Base-by-base conservation (phyloP, 2,888 invertebrate genomes). In the Alcis repandata region DNA sequence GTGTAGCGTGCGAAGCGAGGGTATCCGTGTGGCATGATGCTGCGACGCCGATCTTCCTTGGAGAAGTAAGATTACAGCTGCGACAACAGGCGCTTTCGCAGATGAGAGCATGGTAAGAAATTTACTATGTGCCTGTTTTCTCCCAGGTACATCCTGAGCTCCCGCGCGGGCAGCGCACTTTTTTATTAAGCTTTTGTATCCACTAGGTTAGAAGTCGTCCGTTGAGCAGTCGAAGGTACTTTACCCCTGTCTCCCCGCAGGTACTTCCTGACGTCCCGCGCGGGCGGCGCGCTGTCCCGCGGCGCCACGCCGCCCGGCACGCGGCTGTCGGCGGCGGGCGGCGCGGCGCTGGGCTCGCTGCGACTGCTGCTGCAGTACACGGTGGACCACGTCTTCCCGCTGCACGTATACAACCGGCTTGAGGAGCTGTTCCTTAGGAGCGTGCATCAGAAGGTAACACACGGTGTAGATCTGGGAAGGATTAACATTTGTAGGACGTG, bases 1-100 rank as follows among this genome's bases (percentile, higher is more conserved):
- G 96, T 65, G 97, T 97, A 88, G 96, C 97, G 76, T 96, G 95
- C 82, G 97, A 97, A 88, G 95, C 97, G 78, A 95, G 96, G 73
- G 96, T 98, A 70, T 96, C 97, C 13, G 93, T 98, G 68, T 98
- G 97, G 97, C 98, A 98, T 86, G 97, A 98, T 76, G 96, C 95
- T 75, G 96, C 97, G 68, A 95, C 96, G 67, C 96, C 97, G 77
- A 96, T 97, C 66, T 98, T 98, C 88, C 95, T 98, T 40, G 98
- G 98, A 19, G 98, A 98, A 91, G 96, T 98, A 67, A 95, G 96
- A 75, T 94, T 98, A 73, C 96, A 96, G 67, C 92, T 98, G 77
- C 94, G 95, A 59, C 97, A 96, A 72, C 95, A 95, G 43, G 86
- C 90, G 53, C 91, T 89, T 0, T 80, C 89, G 27, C 89, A 91